Evolutionary conservation across 2,888 invertebrate genomes (phyloP).

Genomic region (Octonoba sinensis): DNA sequence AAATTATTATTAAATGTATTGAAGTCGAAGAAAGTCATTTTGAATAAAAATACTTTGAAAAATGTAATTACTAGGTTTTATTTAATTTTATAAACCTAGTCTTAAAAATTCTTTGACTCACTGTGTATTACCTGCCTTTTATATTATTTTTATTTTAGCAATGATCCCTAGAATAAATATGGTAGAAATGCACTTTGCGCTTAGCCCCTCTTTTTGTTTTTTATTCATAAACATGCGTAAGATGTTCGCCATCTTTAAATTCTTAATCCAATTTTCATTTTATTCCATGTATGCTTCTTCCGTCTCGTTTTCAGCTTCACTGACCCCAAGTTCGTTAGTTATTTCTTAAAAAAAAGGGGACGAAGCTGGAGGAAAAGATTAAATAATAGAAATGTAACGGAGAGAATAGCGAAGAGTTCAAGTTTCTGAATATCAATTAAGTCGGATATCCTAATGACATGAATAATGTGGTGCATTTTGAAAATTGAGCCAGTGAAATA

Average conservation of each 20-base stretch:
- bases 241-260: not conserved
- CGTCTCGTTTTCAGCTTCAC: not conserved
- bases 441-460: not conserved
- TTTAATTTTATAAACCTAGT: too few species aligned
- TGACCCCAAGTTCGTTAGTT: not conserved
- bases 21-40: too few species aligned
- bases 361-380: not conserved
- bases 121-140: too few species aligned
- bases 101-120: too few species aligned
- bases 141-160: too few species aligned
- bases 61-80: too few species aligned
- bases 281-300: not conserved
- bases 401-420: not conserved
- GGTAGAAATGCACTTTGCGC: too few species aligned
- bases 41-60: too few species aligned
- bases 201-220: not conserved
- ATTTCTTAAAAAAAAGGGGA: not conserved
- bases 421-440: slow-evolving; percentile 8
- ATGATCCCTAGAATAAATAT: too few species aligned
- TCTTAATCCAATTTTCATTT: not conserved
- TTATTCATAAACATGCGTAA: slow-evolving; percentile 2
- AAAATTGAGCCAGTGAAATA: too few species aligned
- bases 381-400: slow-evolving; percentile 1
- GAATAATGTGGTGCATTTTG: too few species aligned
- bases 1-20: too few species aligned